Conservation (phyloP, 2,113 vertebrate species). For the Ptychochromis oligacanthus region DNA sequence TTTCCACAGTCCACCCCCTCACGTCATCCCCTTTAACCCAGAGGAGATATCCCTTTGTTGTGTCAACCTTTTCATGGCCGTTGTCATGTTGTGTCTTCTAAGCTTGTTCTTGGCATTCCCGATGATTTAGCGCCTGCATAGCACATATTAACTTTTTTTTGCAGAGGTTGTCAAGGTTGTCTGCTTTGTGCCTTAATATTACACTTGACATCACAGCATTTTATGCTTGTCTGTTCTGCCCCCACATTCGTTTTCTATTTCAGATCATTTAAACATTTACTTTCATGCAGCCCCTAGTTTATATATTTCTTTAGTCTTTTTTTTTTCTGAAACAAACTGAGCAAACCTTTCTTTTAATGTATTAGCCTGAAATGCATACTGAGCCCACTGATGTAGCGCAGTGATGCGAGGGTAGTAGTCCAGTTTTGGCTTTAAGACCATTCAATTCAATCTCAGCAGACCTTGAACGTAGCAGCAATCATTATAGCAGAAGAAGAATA, state of each 20-base stretch:
- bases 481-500: conserved; percentile 60
- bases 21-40: conserved; percentile 53
- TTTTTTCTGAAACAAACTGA: conserved; percentile 16
- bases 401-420: conserved; percentile 40
- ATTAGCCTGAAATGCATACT: conserved; percentile 36
- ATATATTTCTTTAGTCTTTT: conserved; percentile 12
- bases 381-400: conserved; percentile 47
- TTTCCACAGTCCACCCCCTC: conserved; percentile 35
- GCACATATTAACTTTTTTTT: conserved; percentile 24
- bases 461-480: conserved; percentile 61
- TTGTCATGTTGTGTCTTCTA: conserved; percentile 46
- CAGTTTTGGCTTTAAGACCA: conserved; percentile 15
- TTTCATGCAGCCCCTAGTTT: conserved; percentile 32
- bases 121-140: conserved; percentile 39
- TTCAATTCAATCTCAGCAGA: conserved; percentile 50
- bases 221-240: conserved; percentile 46
- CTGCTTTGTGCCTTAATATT: conserved; percentile 48
- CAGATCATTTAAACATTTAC: conserved; percentile 51
- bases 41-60: conserved; percentile 59
- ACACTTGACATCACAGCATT: conserved; percentile 46
- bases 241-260: conserved; percentile 49
- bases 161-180: conserved; percentile 46
- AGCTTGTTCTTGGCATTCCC: conserved; percentile 27
- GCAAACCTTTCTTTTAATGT: conserved; percentile 24
- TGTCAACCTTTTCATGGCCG: conserved; percentile 64